Evolutionary conservation across 2,888 invertebrate genomes (phyloP).

Genomic region (Notodonta ziczac): DNA sequence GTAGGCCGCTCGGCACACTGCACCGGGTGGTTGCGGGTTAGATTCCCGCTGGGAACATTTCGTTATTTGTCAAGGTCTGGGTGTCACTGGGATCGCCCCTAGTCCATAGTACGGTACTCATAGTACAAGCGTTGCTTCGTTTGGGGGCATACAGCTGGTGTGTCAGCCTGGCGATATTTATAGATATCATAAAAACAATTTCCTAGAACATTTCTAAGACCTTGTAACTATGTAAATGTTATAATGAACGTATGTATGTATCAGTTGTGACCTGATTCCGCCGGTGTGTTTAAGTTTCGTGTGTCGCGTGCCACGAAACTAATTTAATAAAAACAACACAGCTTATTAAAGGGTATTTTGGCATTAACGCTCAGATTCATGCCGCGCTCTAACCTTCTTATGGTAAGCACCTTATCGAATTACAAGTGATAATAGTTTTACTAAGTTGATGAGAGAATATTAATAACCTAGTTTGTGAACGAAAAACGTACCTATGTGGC

Average conservation of each 20-base stretch:
- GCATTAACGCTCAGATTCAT: conserved; percentile 64
- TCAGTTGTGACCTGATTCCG: conserved; percentile 69
- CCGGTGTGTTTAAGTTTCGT: conserved; percentile 61
- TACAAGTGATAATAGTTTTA: conserved; percentile 47
- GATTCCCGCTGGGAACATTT: too few relatives aligned
- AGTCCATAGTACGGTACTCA: too few relatives aligned
- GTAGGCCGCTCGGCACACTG: too few relatives aligned
- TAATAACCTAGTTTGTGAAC: conserved; percentile 7
- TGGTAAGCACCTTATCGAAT: conserved; percentile 57
- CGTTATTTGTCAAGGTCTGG: too few relatives aligned
- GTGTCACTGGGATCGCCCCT: too few relatives aligned
- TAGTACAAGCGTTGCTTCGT: too few relatives aligned
- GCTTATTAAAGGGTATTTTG: conserved; percentile 76
- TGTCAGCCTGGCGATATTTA: neutral
- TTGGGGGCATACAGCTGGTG: too few relatives aligned
- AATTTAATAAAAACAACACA: conserved; percentile 82
- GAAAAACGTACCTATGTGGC: neutral
- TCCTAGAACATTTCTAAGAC: conserved; percentile 7
- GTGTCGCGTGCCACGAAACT: conserved; percentile 76
- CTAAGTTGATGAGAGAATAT: conserved; percentile 8
- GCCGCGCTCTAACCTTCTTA: conserved; percentile 59
- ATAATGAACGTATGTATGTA: conserved; percentile 35
- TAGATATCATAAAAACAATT: neutral
- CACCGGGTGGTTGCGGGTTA: too few relatives aligned
- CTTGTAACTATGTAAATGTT: conserved; percentile 10